These are phyloP conservation scores for Helogale parvula DNA, from an alignment of 2,113 vertebrate species.

Conservation along the genomic window DNA sequence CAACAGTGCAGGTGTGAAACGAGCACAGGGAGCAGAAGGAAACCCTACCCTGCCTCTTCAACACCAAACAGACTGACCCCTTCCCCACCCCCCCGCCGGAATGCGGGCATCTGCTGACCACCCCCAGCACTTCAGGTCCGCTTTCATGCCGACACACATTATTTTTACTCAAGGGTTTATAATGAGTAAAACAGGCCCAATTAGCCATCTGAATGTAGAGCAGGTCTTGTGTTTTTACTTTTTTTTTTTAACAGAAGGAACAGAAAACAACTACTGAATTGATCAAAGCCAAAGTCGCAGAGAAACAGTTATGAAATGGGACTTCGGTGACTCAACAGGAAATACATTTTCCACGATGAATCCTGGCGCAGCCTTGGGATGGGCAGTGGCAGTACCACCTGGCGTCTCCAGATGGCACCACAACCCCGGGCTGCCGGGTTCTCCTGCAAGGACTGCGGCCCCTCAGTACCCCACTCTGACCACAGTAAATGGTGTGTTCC, in stretches of 20 bases:
- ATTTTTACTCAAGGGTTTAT: neutral
- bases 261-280: neutral
- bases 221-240: neutral
- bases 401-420: conserved; percentile 57
- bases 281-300: neutral
- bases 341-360: conserved; percentile 6
- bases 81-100: too few species aligned
- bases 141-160: neutral
- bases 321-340: conserved; percentile 27
- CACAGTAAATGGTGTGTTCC: neutral
- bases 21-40: neutral
- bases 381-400: neutral
- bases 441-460: neutral
- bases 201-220: neutral
- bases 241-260: neutral
- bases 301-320: neutral
- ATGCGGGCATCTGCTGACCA: neutral
- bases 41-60: too few species aligned
- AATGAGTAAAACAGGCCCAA: neutral
- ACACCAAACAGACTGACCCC: neutral
- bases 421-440: neutral
- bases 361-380: neutral
- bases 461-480: neutral
- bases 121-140: neutral
- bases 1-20: neutral